Conservation (phyloP, 2,797 vertebrate species). For the Sciurus vulgaris region DNA sequence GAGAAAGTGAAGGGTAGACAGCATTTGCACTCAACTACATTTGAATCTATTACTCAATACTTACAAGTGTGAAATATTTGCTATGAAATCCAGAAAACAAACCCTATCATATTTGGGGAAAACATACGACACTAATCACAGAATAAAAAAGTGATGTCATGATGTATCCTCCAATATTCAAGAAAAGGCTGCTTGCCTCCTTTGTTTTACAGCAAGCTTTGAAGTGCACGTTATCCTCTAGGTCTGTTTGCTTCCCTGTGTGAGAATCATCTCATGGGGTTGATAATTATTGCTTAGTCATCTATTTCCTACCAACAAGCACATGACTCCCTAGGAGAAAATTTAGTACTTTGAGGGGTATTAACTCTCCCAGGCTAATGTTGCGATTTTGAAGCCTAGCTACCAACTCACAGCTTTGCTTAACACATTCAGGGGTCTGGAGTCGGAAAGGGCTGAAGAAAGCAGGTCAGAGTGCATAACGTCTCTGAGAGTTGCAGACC, state of each 20-base stretch:
- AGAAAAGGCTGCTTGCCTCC: neutral
- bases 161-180: neutral
- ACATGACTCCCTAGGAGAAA: conserved; percentile 59
- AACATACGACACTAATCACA: neutral
- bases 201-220: conserved; percentile 3
- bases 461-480: neutral
- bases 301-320: conserved; percentile 34
- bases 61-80: neutral
- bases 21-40: neutral
- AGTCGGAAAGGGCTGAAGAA: neutral
- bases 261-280: neutral
- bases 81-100: conserved; percentile 42
- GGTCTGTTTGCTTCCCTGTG: neutral
- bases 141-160: neutral
- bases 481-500: neutral
- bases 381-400: neutral
- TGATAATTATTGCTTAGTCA: conserved; percentile 51
- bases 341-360: neutral
- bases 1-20: neutral
- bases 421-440: neutral
- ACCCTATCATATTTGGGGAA: neutral
- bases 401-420: neutral
- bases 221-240: neutral
- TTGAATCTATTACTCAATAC: neutral
- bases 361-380: neutral